phyloP scores from a whole-genome alignment of 2,888 invertebrate genomes.

The Apotomis betuletana region DNA sequence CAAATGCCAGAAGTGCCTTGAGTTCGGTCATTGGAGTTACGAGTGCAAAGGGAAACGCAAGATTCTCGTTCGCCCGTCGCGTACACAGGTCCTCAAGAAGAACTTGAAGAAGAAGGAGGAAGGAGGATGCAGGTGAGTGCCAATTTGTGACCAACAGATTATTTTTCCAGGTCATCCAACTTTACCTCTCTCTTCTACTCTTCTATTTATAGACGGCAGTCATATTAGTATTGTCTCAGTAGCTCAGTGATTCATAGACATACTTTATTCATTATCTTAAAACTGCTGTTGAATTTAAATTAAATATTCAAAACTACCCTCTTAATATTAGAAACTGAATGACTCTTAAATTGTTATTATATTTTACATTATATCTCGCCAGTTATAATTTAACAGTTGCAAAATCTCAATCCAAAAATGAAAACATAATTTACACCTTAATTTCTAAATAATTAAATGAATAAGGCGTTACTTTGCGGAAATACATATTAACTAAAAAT shows the following conservation, averaged over 20 bases:
- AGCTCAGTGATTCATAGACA: neutral
- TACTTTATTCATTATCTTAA: neutral
- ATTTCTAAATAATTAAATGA: too few species aligned
- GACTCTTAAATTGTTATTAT: neutral
- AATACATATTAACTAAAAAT: too few species aligned
- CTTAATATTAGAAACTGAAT: neutral
- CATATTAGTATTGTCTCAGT: neutral
- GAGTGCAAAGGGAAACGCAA: slow-evolving; percentile 96
- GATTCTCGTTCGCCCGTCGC: slow-evolving; percentile 91
- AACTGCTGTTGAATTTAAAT: neutral
- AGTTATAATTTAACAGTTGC: too few species aligned
- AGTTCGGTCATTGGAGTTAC: slow-evolving; percentile 97
- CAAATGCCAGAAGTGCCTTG: slow-evolving; percentile 96
- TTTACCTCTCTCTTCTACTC: slow-evolving; percentile 26
- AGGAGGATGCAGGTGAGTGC: slow-evolving; percentile 67
- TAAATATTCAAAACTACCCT: slow-evolving; percentile 15
- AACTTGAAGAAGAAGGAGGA: slow-evolving; percentile 74
- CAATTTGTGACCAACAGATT: slow-evolving; percentile 7
- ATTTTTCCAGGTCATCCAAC: slow-evolving; percentile 1
- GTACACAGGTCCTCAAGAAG: slow-evolving; percentile 91
- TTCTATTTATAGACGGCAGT: slow-evolving; percentile 11
- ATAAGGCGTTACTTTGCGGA: too few species aligned
- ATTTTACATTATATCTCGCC: neutral
- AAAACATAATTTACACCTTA: too few species aligned
- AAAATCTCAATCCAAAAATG: too few species aligned